phyloP scores from a whole-genome alignment of 2,888 invertebrate genomes.

The Drosophila kokeensis region DNA sequence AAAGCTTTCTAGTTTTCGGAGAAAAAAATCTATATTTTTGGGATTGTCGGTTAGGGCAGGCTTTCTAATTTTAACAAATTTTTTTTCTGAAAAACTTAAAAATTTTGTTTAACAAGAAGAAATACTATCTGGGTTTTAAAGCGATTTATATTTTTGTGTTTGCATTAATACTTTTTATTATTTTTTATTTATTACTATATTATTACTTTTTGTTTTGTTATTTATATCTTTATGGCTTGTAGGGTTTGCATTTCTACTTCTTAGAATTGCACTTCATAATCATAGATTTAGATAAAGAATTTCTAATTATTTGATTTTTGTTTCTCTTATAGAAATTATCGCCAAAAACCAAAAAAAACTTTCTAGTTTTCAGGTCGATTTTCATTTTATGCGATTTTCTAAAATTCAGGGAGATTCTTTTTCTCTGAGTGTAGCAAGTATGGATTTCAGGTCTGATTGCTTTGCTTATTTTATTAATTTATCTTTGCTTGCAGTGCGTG shows the following conservation, averaged over 20 bases:
- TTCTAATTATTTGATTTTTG: not conserved
- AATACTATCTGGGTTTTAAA: too few relatives aligned
- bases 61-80: too few relatives aligned
- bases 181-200: not conserved
- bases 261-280: not conserved
- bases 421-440: conserved; percentile 12
- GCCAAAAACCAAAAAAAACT: not conserved
- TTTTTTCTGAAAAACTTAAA: too few relatives aligned
- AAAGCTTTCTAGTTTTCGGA: too few relatives aligned
- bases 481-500: conserved; percentile 18
- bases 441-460: conserved; percentile 43
- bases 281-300: not conserved
- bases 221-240: not conserved
- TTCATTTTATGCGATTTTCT: not conserved
- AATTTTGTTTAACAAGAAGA: too few relatives aligned
- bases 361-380: not conserved
- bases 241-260: not conserved
- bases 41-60: too few relatives aligned
- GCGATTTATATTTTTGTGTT: too few relatives aligned
- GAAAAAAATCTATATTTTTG: too few relatives aligned
- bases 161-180: too few relatives aligned
- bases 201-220: not conserved
- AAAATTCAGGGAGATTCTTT: not conserved
- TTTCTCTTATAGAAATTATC: not conserved
- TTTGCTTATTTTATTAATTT: conserved; percentile 27